Evolutionary conservation across 2,797 vertebrate species (phyloP).

Genomic region (Borostomias antarcticus): DNA sequence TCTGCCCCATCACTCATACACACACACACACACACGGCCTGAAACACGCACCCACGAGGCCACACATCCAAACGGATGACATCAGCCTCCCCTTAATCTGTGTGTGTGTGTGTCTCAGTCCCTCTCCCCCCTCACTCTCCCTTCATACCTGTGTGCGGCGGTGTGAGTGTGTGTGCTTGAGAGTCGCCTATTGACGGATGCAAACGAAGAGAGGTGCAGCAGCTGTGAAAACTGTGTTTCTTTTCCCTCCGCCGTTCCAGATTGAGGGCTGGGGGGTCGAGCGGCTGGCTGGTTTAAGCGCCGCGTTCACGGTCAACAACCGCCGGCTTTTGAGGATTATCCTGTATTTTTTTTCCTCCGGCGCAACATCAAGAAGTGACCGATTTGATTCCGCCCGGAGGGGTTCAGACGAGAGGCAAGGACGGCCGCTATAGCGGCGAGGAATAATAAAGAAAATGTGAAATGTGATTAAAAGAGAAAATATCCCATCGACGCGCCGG

Average conservation of each 20-base stretch:
- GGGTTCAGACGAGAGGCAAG: constrained; percentile 51
- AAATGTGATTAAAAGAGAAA: constrained; percentile 58
- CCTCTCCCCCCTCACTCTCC: constrained; percentile 27
- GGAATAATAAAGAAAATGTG: constrained; percentile 36
- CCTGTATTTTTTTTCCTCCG: constrained; percentile 4
- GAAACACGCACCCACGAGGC: constrained; percentile 13
- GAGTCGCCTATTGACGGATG: constrained; percentile 15
- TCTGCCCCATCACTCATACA: constrained; percentile 14
- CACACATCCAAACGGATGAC: constrained; percentile 61
- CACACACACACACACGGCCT: constrained; percentile 1
- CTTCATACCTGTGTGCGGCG: background rate
- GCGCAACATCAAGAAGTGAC: constrained; percentile 31
- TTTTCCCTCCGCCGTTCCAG: no score
- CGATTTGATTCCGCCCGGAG: constrained; percentile 58
- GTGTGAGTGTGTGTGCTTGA: constrained; percentile 3
- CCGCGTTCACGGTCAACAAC: constrained; percentile 30
- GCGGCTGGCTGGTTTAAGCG: constrained; percentile 18
- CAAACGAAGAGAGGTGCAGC: constrained; percentile 23
- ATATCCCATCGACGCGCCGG: constrained; percentile 41
- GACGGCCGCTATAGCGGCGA: constrained; percentile 49
- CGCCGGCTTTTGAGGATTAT: constrained; percentile 29
- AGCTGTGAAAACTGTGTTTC: constrained; percentile 42
- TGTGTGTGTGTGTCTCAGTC: constrained; percentile 17
- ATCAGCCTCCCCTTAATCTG: constrained; percentile 67
- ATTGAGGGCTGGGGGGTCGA: constrained; percentile 35